Evolutionary conservation across 2,797 vertebrate genomes (phyloP), one percentile per base, ranked within the genome.

Genomic region (Lerista edwardsae): DNA sequence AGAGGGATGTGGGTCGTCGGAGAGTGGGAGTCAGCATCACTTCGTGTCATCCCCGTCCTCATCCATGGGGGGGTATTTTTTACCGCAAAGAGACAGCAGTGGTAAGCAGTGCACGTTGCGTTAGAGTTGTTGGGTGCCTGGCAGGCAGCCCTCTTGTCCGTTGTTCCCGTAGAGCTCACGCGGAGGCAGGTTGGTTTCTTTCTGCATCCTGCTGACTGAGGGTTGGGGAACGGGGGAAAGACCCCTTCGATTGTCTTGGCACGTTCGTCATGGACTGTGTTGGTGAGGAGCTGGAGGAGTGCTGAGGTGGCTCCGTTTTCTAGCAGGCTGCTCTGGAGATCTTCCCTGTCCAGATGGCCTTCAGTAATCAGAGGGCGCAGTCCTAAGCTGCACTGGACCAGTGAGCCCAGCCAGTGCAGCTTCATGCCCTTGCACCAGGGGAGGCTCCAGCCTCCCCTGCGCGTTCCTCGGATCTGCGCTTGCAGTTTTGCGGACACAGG

Each of bases 11-110:
- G 94, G 98, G 69, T 97, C 97, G 0, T 99, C 98, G 7, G 98
- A 99, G 93, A 98, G 96, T 36, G 97, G 97, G 89, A 98, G 98
- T 93, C 97, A 97, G 90, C 97, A 98, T 93, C 98, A 98, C 89
- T 99, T 98, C 47, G 91, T 98, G 90, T 82, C 96, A 0, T 97
- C 98, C 0, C 97, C 98, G 0, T 83, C 96, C 0, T 97, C 98
- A 0, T 97, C 98, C 0, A 79, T 97, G 31, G 97, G 96, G 1
- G 98, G 97, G 2, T 98, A 97, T 94, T 98, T 98, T 92, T 94
- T 98, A 80, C 97, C 97, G 34, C 95, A 97, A 2, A 98, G 97
- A 79, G 97, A 99, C 84, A 94, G 96, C 91, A 97, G 95, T 3
- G 97, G 98, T 99, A 94, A 41, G 93, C 93, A 14, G n/a, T n/a